These are phyloP conservation scores for Papilio aristodemus DNA, from an alignment of 1,140 invertebrate genomes.

Conservation along the genomic window DNA sequence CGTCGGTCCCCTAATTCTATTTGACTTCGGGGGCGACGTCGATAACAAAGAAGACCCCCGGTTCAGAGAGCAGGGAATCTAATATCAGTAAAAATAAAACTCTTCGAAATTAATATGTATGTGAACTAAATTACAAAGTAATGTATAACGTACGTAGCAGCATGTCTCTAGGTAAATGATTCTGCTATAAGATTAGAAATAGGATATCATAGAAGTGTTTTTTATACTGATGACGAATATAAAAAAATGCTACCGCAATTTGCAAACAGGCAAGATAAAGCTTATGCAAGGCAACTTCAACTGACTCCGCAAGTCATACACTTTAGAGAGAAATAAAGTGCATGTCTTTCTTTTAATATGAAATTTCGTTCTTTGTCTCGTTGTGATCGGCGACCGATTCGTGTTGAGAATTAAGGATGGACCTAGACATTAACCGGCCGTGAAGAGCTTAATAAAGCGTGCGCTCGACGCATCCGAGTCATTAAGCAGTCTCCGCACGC, in stretches of 20 bases:
- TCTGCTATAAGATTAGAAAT: no score
- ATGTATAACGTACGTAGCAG: no score
- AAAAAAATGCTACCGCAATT: no score
- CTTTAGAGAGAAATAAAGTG: not conserved
- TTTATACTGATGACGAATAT: no score
- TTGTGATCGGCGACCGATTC: conserved; percentile 1
- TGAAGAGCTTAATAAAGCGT: conserved; percentile 40
- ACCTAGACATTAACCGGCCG: conserved; percentile 33
- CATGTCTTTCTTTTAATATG: not conserved
- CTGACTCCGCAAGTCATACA: not conserved
- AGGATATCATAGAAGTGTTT: no score
- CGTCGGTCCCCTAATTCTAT: conserved; percentile 42
- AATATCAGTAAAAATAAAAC: no score
- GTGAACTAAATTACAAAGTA: no score
- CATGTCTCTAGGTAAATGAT: no score
- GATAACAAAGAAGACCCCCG: conserved; percentile 53
- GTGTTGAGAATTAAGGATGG: conserved; percentile 26
- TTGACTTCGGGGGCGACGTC: conserved; percentile 48
- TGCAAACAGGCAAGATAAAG: no score
- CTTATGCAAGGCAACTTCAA: no score
- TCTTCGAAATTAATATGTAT: no score
- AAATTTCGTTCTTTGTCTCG: conserved; percentile 6
- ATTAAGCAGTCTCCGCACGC: conserved; percentile 44
- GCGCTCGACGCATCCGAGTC: conserved; percentile 41
- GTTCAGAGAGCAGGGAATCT: conserved; percentile 54